Evolutionary conservation across 2,888 invertebrate genomes (phyloP).

Genomic region (Macrophya annulata): DNA sequence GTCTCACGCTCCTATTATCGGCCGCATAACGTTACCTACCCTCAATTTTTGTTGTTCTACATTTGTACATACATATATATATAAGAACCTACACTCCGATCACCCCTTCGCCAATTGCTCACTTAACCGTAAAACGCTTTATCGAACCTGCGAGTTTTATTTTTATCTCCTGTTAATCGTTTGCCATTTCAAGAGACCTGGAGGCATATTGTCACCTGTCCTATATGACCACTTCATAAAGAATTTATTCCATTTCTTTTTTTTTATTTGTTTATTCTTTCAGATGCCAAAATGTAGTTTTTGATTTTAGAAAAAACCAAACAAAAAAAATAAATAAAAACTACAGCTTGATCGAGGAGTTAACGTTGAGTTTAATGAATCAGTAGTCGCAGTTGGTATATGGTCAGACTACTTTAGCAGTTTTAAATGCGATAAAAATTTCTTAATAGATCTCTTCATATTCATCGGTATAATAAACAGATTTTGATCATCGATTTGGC

Average conservation of each 20-base stretch:
- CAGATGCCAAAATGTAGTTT: no score
- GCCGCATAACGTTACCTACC: conserved; percentile 2
- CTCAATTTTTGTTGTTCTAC: conserved; percentile 10
- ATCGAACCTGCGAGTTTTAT: neutral
- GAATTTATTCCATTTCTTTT: neutral
- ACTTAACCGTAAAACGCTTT: conserved; percentile 26
- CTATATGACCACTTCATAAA: neutral
- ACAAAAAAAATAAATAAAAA: no score
- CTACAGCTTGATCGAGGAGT: neutral
- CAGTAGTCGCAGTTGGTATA: neutral
- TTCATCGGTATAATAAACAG: neutral
- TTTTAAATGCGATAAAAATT: neutral
- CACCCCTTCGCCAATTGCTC: conserved; percentile 12
- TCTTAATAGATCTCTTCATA: neutral
- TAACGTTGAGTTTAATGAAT: neutral
- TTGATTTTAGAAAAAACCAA: neutral
- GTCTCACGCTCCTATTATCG: neutral
- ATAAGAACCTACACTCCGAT: neutral
- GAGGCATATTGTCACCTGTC: neutral
- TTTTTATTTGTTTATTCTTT: no score
- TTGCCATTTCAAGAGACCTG: neutral
- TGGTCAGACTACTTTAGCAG: neutral
- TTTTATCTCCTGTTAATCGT: conserved; percentile 26
- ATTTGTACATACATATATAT: no score
- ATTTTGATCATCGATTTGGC: neutral